Evolutionary conservation across 2,113 vertebrate genomes (phyloP).

Genomic region (Leptosomus discolor): DNA sequence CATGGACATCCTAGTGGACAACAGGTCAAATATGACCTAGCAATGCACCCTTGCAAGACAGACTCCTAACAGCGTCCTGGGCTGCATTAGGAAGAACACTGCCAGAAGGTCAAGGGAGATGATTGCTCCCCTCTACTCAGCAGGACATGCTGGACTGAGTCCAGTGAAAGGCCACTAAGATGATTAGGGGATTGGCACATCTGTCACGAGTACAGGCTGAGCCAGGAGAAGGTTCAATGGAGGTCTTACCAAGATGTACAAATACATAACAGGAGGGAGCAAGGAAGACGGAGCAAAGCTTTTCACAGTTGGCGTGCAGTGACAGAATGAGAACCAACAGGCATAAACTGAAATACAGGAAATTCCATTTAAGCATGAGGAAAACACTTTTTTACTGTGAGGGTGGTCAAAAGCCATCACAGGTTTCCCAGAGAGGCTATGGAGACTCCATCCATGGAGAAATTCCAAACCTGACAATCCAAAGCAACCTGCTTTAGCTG

Average conservation of each 20-base stretch:
- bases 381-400: neutral
- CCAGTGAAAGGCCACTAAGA: neutral
- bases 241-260: neutral
- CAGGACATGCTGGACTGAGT: neutral
- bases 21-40: neutral
- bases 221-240: neutral
- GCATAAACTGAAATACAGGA: neutral
- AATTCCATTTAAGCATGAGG: neutral
- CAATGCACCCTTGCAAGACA: neutral
- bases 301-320: neutral
- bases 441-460: neutral
- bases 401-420: neutral
- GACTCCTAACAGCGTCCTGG: neutral
- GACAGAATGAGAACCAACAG: rapidly evolving
- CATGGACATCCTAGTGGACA: neutral
- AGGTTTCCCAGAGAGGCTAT: neutral
- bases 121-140: neutral
- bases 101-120: neutral
- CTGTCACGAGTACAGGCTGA: neutral
- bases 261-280: neutral
- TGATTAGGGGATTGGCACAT: neutral
- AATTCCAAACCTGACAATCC: neutral
- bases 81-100: neutral
- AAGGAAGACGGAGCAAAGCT: neutral
- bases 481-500: neutral